Conservation (phyloP, 2,113 vertebrate species). For the Austrofundulus limnaeus region DNA sequence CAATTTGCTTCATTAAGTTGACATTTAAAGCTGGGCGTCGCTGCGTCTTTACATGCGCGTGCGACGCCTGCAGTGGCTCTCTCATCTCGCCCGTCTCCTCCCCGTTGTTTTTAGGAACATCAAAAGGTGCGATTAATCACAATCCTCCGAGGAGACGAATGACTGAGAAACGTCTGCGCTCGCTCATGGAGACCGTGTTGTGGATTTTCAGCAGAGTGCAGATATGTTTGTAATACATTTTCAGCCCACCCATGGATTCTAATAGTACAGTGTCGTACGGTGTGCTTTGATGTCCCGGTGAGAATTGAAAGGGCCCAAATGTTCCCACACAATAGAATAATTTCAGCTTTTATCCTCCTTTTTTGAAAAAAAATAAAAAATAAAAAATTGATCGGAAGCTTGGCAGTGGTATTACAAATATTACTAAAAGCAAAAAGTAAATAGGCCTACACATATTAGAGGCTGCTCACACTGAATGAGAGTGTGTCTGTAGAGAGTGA, state of each 20-base stretch:
- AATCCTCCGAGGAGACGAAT: conserved; percentile 44
- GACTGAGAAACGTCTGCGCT: conserved; percentile 47
- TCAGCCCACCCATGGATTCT: conserved; percentile 57
- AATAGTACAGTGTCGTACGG: conserved; percentile 53
- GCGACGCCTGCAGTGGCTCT: conserved; percentile 25
- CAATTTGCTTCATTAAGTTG: conserved; percentile 58
- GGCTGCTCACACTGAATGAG: not conserved
- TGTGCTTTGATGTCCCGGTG: conserved; percentile 65
- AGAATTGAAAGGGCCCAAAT: conserved; percentile 49
- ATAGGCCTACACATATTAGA: not conserved
- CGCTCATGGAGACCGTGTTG: conserved; percentile 42
- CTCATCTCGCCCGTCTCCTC: conserved; percentile 35
- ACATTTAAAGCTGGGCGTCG: conserved; percentile 45
- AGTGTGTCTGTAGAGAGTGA: not conserved
- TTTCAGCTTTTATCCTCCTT: conserved; percentile 49
- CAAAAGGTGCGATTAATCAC: conserved; percentile 66
- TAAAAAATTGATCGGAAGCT: not conserved
- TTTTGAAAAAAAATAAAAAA: conserved; percentile 1
- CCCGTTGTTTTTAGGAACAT: conserved; percentile 57
- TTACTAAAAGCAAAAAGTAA: conserved; percentile 17
- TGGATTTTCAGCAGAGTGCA: conserved; percentile 44
- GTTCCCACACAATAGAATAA: conserved; percentile 55
- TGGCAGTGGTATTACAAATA: conserved; percentile 17
- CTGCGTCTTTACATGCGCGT: conserved; percentile 42
- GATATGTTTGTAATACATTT: conserved; percentile 54